Conservation (phyloP, 30 jellyfish, hydroid and myxozoan genomes). For the Pseudorhiza aurosa region DNA sequence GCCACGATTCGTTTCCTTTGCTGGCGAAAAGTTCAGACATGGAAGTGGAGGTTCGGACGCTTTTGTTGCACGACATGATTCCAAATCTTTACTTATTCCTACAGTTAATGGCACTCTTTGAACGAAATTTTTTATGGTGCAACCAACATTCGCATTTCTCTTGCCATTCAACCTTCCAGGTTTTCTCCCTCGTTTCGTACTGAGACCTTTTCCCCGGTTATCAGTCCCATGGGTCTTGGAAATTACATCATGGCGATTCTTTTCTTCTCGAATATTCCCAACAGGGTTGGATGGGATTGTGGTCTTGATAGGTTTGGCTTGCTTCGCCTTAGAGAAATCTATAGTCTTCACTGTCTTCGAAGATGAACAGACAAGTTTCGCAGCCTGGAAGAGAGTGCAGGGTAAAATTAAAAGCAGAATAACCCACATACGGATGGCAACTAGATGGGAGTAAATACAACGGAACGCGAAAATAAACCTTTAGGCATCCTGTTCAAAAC, state of each 20-base stretch:
- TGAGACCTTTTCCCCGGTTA: not conserved
- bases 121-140: not conserved
- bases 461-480: too few species aligned
- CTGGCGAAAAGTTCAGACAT: constrained; percentile 44
- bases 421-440: too few species aligned
- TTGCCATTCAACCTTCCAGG: not conserved
- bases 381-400: too few species aligned
- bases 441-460: too few species aligned
- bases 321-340: constrained; percentile 16
- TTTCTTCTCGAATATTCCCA: too few species aligned
- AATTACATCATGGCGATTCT: too few species aligned
- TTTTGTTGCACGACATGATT: not conserved
- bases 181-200: not conserved
- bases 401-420: too few species aligned
- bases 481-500: too few species aligned
- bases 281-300: too few species aligned
- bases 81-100: not conserved
- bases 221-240: too few species aligned
- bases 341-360: constrained; percentile 15
- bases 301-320: too few species aligned
- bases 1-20: not conserved
- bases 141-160: not conserved
- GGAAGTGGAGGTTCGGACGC: constrained; percentile 63
- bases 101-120: not conserved
- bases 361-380: not conserved